Conservation (phyloP, 1,140 invertebrate species). For the Caenorhabditis latens region DNA sequence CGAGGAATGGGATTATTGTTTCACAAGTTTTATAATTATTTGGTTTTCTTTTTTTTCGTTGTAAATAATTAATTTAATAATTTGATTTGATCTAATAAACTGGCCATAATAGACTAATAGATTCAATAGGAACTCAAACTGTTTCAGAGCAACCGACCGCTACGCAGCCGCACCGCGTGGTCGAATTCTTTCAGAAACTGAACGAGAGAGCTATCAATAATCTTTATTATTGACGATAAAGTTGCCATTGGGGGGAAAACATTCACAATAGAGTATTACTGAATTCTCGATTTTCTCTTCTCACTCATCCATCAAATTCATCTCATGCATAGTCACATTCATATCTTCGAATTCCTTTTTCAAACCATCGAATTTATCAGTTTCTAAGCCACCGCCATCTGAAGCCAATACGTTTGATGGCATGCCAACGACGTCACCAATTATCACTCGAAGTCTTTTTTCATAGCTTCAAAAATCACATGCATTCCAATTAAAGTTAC, state of each 20-base stretch:
- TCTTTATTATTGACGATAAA: no score
- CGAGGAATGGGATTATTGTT: slow-evolving; percentile 44
- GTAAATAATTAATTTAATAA: neutral
- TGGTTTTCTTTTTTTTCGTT: neutral
- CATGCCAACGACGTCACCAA: neutral
- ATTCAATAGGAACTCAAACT: no score
- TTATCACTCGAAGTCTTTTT: neutral
- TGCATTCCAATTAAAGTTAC: neutral
- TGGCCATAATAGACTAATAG: no score
- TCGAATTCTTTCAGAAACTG: no score
- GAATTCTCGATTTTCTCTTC: neutral
- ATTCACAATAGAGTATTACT: no score
- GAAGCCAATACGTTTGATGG: neutral
- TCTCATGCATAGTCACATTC: neutral
- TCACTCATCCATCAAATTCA: no score
- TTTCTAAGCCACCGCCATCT: neutral
- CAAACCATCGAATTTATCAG: neutral
- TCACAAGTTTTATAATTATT: slow-evolving; percentile 1
- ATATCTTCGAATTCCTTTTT: neutral
- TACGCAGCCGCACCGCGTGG: no score
- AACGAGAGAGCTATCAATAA: no score
- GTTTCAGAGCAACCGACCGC: no score
- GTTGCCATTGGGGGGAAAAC: no score
- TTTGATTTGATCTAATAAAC: neutral
- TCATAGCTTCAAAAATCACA: neutral